Base-by-base conservation (phyloP, 1,140 invertebrate species). In the Ctenoplectra terminalis region DNA sequence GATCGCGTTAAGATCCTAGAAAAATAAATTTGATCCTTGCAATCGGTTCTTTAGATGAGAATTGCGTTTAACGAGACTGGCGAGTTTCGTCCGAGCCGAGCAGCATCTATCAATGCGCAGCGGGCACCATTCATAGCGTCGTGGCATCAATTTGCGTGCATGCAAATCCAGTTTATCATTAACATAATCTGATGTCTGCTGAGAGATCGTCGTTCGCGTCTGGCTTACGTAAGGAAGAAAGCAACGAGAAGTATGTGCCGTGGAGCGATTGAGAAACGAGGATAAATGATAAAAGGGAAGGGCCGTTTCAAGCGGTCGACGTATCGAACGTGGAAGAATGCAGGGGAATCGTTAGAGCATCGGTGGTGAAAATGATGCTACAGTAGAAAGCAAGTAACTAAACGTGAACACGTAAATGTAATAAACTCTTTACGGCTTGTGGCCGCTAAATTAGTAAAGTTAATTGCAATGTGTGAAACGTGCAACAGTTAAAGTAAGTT, bases 111-210 rank as follows among this genome's bases (percentile, higher is more conserved):
- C 67, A 52, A 50, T 52, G 54, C 15, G 40, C 61, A 40, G 46
- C 31, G 26, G 63, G 1, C 54, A 50, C 29, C 46, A 58, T 66
- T 73, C 52, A 40, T 26, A 64, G 54, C 46, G 31, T 31, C 69
- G 61, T 64, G 64, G 46, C 82, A 80, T 84, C 40, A 50, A 81
- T 81, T 85, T 48, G 54, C 82, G 56, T n/a, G 26, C 40, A 85
- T 81, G 70, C 56, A 85, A 84, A 70, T 64, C 58, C 48, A 34
- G 60, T 69, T 58, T 83, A 63, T n/a, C 66, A 66, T 83, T 83
- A 75, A 71, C 73, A 78, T 60, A 78, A 63, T 48, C 63, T 3
- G 50, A 77, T 34, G 43, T 29, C 26, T 1, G 17, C 6, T 1
- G 20, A n/a, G 26, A 46, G 40, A 60, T 60, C 29, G 20, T 46